These are phyloP conservation scores for Tetragonula clypearis DNA, from an alignment of 1,140 invertebrate species.

Conservation along the genomic window DNA sequence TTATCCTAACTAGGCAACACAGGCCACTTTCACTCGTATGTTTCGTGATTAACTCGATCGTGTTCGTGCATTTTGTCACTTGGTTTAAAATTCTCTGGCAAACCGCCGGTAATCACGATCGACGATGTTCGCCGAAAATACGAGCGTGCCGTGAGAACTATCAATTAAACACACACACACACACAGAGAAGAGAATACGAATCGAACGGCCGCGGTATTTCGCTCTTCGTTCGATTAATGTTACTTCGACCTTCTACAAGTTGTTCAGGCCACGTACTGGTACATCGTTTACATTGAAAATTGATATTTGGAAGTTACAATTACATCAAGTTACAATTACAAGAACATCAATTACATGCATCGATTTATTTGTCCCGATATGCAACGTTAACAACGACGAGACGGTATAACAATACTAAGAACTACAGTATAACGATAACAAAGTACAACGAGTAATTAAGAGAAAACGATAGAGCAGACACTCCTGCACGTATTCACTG, in stretches of 20 bases:
- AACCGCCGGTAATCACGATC: not conserved
- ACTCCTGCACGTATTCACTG: not conserved
- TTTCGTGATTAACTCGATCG: slow-evolving; percentile 8
- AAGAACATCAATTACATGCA: not conserved
- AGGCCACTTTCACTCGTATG: slow-evolving; percentile 54
- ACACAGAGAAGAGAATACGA: not conserved
- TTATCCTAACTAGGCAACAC: slow-evolving; percentile 10
- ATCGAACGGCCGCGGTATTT: not conserved
- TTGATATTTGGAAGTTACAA: not conserved
- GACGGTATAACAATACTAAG: too few species aligned
- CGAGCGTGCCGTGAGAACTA: not conserved
- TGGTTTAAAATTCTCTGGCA: not conserved
- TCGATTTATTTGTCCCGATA: not conserved
- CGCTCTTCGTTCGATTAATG: slow-evolving; percentile 2
- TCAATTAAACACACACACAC: not conserved
- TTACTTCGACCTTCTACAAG: not conserved
- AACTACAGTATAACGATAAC: not conserved
- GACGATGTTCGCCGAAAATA: not conserved
- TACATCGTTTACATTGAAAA: not conserved
- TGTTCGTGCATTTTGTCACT: slow-evolving; percentile 36
- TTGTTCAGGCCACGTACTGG: not conserved
- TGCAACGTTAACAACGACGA: not conserved
- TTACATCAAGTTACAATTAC: too few species aligned
- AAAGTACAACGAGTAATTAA: not conserved
- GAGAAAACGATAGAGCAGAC: not conserved